Evolutionary conservation across 2,797 vertebrate genomes (phyloP).

Genomic region (Onychomys leucogaster): DNA sequence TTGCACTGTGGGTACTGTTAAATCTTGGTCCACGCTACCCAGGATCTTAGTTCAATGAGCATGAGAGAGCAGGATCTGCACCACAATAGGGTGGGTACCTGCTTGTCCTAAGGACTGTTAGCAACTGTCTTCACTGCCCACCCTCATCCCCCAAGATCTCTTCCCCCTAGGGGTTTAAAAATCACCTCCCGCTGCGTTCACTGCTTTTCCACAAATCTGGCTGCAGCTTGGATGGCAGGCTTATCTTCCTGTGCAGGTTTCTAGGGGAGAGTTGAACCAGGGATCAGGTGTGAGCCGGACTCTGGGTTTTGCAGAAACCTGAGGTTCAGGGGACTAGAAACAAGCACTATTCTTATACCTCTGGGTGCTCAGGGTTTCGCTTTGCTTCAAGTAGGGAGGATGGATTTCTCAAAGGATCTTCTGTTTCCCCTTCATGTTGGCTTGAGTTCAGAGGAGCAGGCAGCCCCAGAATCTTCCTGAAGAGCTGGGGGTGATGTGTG

Average conservation of each 20-base stretch:
- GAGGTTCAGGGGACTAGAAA: slow-evolving; percentile 38
- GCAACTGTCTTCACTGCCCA: neutral
- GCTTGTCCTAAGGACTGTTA: slow-evolving; percentile 17
- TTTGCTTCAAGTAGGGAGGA: slow-evolving; percentile 59
- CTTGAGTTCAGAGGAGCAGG: slow-evolving; percentile 73
- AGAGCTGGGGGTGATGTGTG: slow-evolving; percentile 70
- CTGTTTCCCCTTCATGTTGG: slow-evolving; percentile 76
- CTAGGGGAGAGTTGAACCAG: slow-evolving; percentile 76
- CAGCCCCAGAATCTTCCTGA: slow-evolving; percentile 76
- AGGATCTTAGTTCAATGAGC: slow-evolving; percentile 17
- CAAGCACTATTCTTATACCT: slow-evolving; percentile 50
- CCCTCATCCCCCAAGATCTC: neutral
- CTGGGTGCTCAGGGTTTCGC: slow-evolving; percentile 53
- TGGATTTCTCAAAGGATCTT: slow-evolving; percentile 76
- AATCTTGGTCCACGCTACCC: neutral
- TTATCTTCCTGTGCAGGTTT: slow-evolving; percentile 80
- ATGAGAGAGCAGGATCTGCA: slow-evolving; percentile 12
- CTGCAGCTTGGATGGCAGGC: slow-evolving; percentile 50
- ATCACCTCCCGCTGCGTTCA: slow-evolving; percentile 62
- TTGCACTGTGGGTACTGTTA: neutral
- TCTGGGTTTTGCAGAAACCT: slow-evolving; percentile 62
- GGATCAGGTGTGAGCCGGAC: slow-evolving; percentile 70
- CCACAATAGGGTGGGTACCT: neutral
- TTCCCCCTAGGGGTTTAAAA: slow-evolving; percentile 40
- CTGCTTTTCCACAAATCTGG: slow-evolving; percentile 69